These are phyloP conservation scores for Volucella zonaria DNA, from an alignment of 2,888 invertebrate species.

Conservation along the genomic window DNA sequence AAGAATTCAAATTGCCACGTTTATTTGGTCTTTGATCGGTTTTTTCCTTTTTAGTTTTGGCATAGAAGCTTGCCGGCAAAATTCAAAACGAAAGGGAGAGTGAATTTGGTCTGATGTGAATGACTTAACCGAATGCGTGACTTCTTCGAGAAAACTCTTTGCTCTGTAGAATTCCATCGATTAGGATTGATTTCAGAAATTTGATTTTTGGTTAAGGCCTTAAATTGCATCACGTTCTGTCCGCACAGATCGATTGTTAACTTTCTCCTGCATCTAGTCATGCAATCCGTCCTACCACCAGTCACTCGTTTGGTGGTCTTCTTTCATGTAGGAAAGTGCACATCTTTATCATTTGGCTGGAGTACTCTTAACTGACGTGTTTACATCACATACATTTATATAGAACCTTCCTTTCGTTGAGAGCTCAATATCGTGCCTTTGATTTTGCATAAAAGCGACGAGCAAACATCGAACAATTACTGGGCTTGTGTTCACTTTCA, in stretches of 20 bases:
- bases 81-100: conserved; percentile 5
- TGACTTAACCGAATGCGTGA: conserved; percentile 15
- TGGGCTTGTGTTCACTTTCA: conserved; percentile 24
- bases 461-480: conserved; percentile 28
- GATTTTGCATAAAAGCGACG: conserved; percentile 36
- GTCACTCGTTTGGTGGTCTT: conserved; percentile 26
- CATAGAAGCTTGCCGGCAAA: neutral
- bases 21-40: conserved; percentile 6
- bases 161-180: conserved; percentile 26
- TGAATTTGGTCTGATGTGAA: neutral
- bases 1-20: conserved; percentile 21
- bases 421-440: conserved; percentile 9
- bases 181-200: conserved; percentile 44
- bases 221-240: conserved; percentile 52
- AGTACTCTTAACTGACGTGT: neutral
- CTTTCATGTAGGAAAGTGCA: conserved; percentile 17
- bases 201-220: conserved; percentile 17
- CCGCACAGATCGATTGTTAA: conserved; percentile 31
- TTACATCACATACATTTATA: conserved; percentile 9
- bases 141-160: neutral
- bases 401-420: conserved; percentile 16
- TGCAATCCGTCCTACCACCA: conserved; percentile 21
- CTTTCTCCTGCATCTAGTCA: conserved; percentile 40
- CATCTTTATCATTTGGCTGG: conserved; percentile 39
- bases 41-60: neutral